Conservation (phyloP, 2,888 invertebrate genomes). For the Nysson spinosus region DNA sequence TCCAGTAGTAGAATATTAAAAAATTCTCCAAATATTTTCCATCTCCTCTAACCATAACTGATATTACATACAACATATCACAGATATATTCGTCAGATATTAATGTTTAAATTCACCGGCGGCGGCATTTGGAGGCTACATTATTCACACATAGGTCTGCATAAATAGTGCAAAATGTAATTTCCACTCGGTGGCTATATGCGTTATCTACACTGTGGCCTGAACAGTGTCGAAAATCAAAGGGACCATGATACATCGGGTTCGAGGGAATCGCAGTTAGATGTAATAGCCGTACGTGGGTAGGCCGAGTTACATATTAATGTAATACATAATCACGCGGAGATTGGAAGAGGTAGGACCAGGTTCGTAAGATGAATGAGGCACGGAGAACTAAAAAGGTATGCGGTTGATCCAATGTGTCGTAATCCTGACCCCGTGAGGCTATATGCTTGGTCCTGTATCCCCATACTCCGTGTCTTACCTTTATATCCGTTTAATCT, state of each 20-base stretch:
- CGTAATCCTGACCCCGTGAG: slow-evolving; percentile 65
- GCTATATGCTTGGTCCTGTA: slow-evolving; percentile 43
- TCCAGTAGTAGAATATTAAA: no score
- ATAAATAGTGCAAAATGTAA: no score
- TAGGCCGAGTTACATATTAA: slow-evolving; percentile 61
- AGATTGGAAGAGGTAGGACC: slow-evolving; percentile 60
- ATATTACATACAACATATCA: no score
- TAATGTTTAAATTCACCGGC: no score
- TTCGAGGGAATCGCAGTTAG: slow-evolving; percentile 24
- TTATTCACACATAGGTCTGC: no score
- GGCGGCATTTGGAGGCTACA: no score
- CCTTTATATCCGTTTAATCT: slow-evolving; percentile 60
- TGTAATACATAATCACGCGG: slow-evolving; percentile 61
- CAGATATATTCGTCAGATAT: no score
- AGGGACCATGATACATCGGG: slow-evolving; percentile 29
- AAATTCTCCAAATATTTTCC: no score
- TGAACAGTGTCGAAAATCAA: slow-evolving; percentile 20
- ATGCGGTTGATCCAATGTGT: slow-evolving; percentile 65
- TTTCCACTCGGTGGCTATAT: no score
- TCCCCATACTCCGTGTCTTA: slow-evolving; percentile 40
- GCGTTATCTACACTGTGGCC: no score
- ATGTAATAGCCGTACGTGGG: slow-evolving; percentile 54
- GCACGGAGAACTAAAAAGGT: slow-evolving; percentile 57
- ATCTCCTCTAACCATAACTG: no score
- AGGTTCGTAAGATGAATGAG: slow-evolving; percentile 57